Evolutionary conservation across 2,888 invertebrate genomes (phyloP), one percentile per base, ranked within the genome.

Genomic region (Lasius platythorax): DNA sequence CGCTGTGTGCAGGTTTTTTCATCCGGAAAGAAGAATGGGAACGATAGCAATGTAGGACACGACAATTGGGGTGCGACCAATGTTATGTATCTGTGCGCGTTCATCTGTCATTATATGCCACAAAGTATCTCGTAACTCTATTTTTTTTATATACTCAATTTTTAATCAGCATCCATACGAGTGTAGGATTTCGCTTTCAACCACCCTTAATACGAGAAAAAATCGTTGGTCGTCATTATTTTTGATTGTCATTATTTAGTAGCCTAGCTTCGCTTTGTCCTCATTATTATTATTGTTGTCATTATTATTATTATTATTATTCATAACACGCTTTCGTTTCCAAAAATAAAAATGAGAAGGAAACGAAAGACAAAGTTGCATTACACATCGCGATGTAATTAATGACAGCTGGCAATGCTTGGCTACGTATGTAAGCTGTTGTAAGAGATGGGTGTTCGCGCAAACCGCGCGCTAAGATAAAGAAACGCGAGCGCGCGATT

Each of bases 21-120:
- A 28, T 76, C 37, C 28, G 78, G 56, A 67, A 40, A 67, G 53
- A 67, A 67, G 56, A 67, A 78, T 30, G 40, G 33, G 66, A 11
- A 3, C 63, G 28, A 33, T 43, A 56, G 78, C n/a, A n/a, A 78
- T 53, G 53, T 78, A 3, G 76, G 12, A 53, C 76, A 28, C 46
- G 8, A n/a, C 53, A 76, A 76, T 40, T 53, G 53, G 76, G 76
- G 50, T 76, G n/a, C 67, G 37, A 67, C 76, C 53, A 67, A 76
- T 66, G 67, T 53, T 66, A 76, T 67, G 67, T 56, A 76, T 76
- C 66, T 66, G 2, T 37, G 46, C 30, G 12, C 28, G 15, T 30
- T 46, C 58, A 46, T 18, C 23, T 23, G 30, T 23, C n/a, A 9
- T 9, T 63, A 37, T 23, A 33, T 76, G 18, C 28, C n/a, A 12